Base-by-base conservation (phyloP, 2,888 invertebrate genomes). In the Hipparchia semele region DNA sequence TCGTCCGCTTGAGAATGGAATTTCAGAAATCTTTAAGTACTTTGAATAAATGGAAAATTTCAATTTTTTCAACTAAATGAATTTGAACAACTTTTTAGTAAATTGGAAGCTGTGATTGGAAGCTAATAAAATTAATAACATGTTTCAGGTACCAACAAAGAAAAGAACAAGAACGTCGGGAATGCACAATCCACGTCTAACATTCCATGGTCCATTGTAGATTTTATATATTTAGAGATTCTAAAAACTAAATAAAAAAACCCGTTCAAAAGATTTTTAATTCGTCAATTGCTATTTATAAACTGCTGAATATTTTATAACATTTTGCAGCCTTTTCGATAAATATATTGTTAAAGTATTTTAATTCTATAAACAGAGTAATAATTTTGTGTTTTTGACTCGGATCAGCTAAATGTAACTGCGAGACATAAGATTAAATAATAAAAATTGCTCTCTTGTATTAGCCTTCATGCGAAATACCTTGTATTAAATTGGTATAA, bases 161-260 rank as follows among this genome's bases (percentile, higher is more conserved):
- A 82, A 96, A 96, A 88, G 96, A 96, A 84, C 96, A 96, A 85
- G 96, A 96, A 84, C 94, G 96, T 76, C 95, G 96, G 86, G 96
- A 96, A 87, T 96, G 96, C 88, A 96, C 96, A 78, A 96, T 96
- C 86, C 96, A 96, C 85, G 96, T 96, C 86, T 96, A 95, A 94
- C 86, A 85, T 79, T 81, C 78, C 77, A 77, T 76, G 75, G 78
- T 77, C 79, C 79, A 79, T 76, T 69, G 74, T 78, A 80, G 76
- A 76, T 78, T 78, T 79, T 80, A 74, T 78, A 79, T 72, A 67
- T 61, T 69, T 71, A 75, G 71, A 64, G 72, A 69, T 68, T 39
- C 59, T 49, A 70, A 65, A 51, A 69, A 74, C 54, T 71, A 62
- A 68, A 67, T 51, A 49, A 65, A 75, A 70, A 56, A 46, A 71